Conservation (phyloP, 2,797 vertebrate genomes). For the Eremophila alpestris region DNA sequence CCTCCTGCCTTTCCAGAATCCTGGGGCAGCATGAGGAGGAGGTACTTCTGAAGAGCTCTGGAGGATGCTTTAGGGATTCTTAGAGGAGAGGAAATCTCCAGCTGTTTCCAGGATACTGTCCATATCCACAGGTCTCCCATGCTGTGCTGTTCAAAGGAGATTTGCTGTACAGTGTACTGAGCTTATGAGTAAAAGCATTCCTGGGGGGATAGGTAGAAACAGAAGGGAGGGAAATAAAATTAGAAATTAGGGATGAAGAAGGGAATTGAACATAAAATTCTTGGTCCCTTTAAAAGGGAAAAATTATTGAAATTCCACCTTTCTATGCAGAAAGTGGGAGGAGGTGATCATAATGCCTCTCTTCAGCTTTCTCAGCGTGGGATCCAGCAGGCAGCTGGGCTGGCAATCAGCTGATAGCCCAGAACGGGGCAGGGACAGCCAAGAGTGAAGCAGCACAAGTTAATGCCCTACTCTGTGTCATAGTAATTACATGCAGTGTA, state of each 20-base stretch:
- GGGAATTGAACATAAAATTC: background rate
- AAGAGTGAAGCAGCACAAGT: background rate
- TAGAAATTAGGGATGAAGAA: background rate
- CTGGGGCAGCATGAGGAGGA: background rate
- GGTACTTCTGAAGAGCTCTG: background rate
- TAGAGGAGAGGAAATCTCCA: background rate
- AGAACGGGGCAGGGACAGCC: background rate
- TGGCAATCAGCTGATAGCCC: background rate
- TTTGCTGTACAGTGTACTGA: background rate
- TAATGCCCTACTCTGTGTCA: background rate
- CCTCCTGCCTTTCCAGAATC: background rate
- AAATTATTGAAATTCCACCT: conserved; percentile 8
- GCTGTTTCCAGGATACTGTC: background rate
- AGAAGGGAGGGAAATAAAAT: background rate
- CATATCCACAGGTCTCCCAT: background rate
- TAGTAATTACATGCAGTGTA: background rate
- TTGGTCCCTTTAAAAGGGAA: background rate
- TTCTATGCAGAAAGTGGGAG: background rate
- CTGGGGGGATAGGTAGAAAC: background rate
- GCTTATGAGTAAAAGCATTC: background rate
- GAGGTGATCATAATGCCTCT: background rate
- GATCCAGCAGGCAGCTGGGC: background rate
- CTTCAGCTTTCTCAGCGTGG: background rate
- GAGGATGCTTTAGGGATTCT: background rate
- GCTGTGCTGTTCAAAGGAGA: background rate